A percentile compares a stretch with the other conserved stretches of the same genome.
Evolutionary conservation across 1,140 invertebrate species (phyloP).

Genomic region (Contarinia nasturtii): DNA sequence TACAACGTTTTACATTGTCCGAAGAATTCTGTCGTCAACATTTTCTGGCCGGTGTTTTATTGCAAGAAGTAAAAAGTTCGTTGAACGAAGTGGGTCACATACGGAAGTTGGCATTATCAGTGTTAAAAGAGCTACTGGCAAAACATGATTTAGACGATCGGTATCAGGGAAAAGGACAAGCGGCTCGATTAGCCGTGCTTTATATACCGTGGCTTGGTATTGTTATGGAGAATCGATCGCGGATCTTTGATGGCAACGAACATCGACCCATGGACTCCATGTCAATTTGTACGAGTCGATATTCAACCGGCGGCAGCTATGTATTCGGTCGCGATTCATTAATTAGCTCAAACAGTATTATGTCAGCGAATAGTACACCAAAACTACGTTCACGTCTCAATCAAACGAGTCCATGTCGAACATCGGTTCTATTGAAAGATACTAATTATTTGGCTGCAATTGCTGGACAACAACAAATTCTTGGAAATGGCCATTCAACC

Average conservation of each 20-base stretch:
- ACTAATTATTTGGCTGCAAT: slow-evolving; percentile 59
- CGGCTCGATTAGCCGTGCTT: slow-evolving; percentile 68
- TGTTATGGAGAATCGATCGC: slow-evolving; percentile 59
- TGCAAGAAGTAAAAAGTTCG: slow-evolving; percentile 48
- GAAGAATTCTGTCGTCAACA: slow-evolving; percentile 79
- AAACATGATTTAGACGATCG: slow-evolving; percentile 89
- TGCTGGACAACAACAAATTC: slow-evolving; percentile 43
- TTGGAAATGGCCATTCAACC: slow-evolving; percentile 35
- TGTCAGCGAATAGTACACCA: slow-evolving; percentile 22
- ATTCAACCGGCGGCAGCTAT: slow-evolving; percentile 29
- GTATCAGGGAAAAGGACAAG: slow-evolving; percentile 58
- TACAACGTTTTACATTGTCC: slow-evolving; percentile 36
- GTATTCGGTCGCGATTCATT: slow-evolving; percentile 22
- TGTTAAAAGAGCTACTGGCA: slow-evolving; percentile 68
- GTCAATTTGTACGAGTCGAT: slow-evolving; percentile 23
- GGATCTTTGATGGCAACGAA: slow-evolving; percentile 28
- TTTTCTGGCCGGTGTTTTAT: slow-evolving; percentile 64
- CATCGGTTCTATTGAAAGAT: slow-evolving; percentile 40
- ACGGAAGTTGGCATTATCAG: slow-evolving; percentile 53
- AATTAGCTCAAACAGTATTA: slow-evolving; percentile 10
- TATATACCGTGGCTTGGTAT: slow-evolving; percentile 81
- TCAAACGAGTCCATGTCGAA: slow-evolving; percentile 30
- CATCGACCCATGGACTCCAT: slow-evolving; percentile 20
- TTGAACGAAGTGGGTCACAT: slow-evolving; percentile 67
- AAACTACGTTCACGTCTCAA: slow-evolving; percentile 28